Conservation (phyloP, 2,797 vertebrate genomes). For the Megalops cyprinoides region DNA sequence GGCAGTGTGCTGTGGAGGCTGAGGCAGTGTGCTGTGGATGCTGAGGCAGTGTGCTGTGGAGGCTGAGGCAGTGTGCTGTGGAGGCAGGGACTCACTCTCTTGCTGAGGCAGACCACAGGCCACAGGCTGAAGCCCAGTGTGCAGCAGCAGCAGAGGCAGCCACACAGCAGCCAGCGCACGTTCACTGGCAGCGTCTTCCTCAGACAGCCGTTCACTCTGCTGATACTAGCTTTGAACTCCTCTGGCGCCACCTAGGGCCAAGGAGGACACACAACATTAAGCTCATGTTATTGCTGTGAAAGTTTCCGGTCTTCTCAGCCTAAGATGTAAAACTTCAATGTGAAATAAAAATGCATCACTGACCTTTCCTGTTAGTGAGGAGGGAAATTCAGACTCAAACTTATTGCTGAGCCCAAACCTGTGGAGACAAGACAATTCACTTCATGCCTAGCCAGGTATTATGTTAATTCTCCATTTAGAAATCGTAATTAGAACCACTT, state of each 20-base stretch:
- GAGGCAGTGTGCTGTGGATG: too few relatives aligned
- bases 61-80: background rate
- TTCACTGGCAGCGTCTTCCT: conserved; percentile 97
- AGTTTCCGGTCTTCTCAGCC: too few relatives aligned
- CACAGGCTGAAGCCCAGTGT: conserved; percentile 98
- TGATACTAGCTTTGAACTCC: conserved; percentile 98
- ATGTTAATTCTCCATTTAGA: too few relatives aligned
- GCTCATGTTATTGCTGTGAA: background rate
- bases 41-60: background rate
- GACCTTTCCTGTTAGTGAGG: conserved; percentile 97
- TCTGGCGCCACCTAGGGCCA: conserved; percentile 91
- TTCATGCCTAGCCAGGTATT: too few relatives aligned
- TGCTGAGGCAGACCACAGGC: conserved; percentile 99
- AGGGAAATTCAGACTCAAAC: conserved; percentile 98
- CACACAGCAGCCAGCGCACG: conserved; percentile 95
- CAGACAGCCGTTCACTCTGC: conserved; percentile 93
- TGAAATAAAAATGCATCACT: conserved; percentile 50
- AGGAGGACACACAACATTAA: background rate
- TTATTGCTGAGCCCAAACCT: conserved; percentile 99
- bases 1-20: background rate
- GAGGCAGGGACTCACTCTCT: conserved; percentile 86
- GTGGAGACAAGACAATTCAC: conserved; percentile 49
- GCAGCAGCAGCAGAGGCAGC: conserved; percentile 98
- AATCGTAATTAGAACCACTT: too few relatives aligned
- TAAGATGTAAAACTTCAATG: background rate